Evolutionary conservation across 2,113 vertebrate genomes (phyloP), one percentile per base, ranked within the genome.

Genomic region (Solea senegalensis): DNA sequence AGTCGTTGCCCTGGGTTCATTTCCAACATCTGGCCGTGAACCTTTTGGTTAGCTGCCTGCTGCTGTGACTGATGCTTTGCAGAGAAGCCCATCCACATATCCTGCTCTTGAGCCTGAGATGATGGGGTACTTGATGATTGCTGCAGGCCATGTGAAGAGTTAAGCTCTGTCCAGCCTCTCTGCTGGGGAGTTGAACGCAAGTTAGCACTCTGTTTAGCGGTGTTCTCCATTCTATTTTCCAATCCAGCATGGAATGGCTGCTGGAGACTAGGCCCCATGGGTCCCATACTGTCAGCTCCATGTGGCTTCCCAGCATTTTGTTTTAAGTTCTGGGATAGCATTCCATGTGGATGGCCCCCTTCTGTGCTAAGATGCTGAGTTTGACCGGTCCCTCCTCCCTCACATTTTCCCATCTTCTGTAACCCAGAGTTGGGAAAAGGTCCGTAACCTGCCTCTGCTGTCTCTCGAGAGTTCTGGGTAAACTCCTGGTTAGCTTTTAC

Each of bases 91-190:
- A 79, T 80, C 84, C 94, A 90, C 75, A 92, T 94, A 4, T 91
- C 88, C 45, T 83, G 76, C 50, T 89, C 85, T 69, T 85, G 86
- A 63, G 72, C 69, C 70, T 87, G 78, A 65, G 84, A 66, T 65
- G 78, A 62, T 75, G 73, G 26, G 86, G 89, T 77, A 65, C 79
- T 60, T 84, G 82, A 65, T n/a, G 76, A 57, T 53, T 76, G 83
- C 58, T 16, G 85, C 63, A 15, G 75, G 74, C 92, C 92, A 66
- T 87, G 93, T 50, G 90, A 87, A 66, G 94, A 88, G 85, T 93
- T 94, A 61, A 94, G 69, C 75, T 96, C 94, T 74, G 93, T 95
- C 96, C 96, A 98, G 46, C 88, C 90, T 49, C 91, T 83, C 69
- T 95, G 94, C 52, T 90, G 62, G n/a, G 76, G 60, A 53, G 67